phyloP scores from a whole-genome alignment of 2,888 invertebrate species.

The Melanostoma scalare region DNA sequence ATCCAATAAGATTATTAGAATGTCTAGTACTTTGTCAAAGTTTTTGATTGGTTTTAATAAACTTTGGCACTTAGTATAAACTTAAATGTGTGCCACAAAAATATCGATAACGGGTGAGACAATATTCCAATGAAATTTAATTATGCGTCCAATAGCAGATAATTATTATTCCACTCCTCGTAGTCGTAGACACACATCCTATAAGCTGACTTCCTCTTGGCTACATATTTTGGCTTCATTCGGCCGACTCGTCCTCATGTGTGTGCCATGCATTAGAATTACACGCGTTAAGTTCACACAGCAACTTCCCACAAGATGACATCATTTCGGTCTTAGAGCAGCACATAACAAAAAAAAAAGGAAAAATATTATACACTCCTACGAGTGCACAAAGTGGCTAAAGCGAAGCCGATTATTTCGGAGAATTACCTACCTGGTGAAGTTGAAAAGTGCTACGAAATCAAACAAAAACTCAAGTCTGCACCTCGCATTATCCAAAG shows the following conservation, averaged over 20 bases:
- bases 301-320: conserved; percentile 43
- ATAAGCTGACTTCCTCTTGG: conserved; percentile 24
- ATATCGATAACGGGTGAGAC: not conserved
- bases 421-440: conserved; percentile 64
- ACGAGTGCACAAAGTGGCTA: conserved; percentile 49
- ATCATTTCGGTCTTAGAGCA: conserved; percentile 43
- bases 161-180: conserved; percentile 25
- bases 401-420: conserved; percentile 56
- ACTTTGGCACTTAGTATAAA: conserved; percentile 16
- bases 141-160: not conserved
- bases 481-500: not conserved
- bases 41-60: conserved; percentile 10
- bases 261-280: conserved; percentile 27
- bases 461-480: conserved; percentile 29
- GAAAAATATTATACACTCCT: conserved; percentile 27
- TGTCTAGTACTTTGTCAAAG: not conserved
- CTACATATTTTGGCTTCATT: conserved; percentile 6
- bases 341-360: not conserved
- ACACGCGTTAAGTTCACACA: conserved; percentile 23
- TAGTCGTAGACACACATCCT: conserved; percentile 11
- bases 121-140: conserved; percentile 13
- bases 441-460: conserved; percentile 51
- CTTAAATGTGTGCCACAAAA: not conserved
- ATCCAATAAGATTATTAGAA: not conserved
- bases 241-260: conserved; percentile 1